Conservation (phyloP, 1,140 invertebrate genomes). For the Zaprionus davidi region DNA sequence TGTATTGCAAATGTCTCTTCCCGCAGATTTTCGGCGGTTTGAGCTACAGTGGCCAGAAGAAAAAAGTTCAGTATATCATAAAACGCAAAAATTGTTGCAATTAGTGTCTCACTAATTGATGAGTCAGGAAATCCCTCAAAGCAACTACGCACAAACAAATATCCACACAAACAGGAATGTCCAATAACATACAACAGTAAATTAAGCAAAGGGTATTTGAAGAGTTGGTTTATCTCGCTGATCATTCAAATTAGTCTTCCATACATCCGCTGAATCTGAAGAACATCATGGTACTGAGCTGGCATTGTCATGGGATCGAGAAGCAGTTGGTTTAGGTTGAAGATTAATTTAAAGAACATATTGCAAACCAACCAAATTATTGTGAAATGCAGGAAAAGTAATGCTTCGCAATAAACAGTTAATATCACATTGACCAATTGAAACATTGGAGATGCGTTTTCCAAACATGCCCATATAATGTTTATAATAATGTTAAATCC, state of each 20-base stretch:
- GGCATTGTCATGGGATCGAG: background rate
- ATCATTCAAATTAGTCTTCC: constrained; percentile 5
- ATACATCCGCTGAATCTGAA: background rate
- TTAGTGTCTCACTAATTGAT: background rate
- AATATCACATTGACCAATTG: background rate
- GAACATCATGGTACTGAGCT: background rate
- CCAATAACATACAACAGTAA: background rate
- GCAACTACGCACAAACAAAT: background rate
- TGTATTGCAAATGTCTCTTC: constrained; percentile 14
- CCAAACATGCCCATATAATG: background rate
- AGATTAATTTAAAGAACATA: background rate
- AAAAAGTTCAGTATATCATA: constrained; percentile 8
- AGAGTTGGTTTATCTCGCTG: background rate
- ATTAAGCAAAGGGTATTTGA: constrained; percentile 10
- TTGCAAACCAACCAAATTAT: background rate
- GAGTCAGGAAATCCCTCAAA: background rate
- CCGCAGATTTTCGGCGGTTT: background rate
- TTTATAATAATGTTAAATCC: background rate
- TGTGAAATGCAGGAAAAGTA: background rate
- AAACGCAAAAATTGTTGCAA: background rate
- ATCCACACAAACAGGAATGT: background rate
- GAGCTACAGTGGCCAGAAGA: background rate
- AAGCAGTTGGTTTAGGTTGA: background rate
- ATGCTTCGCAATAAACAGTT: background rate
- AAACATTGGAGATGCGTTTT: background rate